Base-by-base conservation (phyloP, 2,113 vertebrate species). In the Amphiprion ocellaris region DNA sequence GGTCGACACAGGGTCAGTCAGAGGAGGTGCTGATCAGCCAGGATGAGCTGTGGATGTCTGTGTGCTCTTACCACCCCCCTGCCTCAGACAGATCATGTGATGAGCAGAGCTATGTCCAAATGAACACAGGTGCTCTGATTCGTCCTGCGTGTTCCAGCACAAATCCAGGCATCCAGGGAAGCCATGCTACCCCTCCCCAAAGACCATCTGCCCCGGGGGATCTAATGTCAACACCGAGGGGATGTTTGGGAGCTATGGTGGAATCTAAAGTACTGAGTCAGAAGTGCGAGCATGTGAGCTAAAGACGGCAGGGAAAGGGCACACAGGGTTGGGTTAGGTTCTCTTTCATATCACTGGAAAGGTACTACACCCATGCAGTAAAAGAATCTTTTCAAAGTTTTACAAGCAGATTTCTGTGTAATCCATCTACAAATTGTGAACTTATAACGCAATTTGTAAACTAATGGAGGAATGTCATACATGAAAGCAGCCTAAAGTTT, bases 121-220 rank as follows among this genome's bases (percentile, higher is more conserved):
- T 26, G 86, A 85, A 91, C 93, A 91, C 93, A 95, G 91, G 90
- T 92, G 91, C 90, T 92, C 79, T 88, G 91, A 93, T 94, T 94
- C 88, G 87, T 92, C 92, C 89, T 91, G 93, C 92, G 14, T 92
- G 92, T 91, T 90, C 79, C 77, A 87, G 89, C 85, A 89, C 86
- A 93, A 89, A 91, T 92, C 86, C 83, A 81, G 85, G 89, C 77
- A 92, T 92, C 88, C 82, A 79, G 79, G 87, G 84, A 92, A 86
- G 33, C 89, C 49, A 71, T 24, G 39, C 74, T 69, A 73, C 74
- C 75, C 73, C 87, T 84, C 87, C 84, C 88, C 37, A 67, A 87
- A 81, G 86, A 87, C 85, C 92, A 90, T 89, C 88, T 92, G 89
- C 91, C 90, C 87, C 21, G 12, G 74, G 89, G 88, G 90, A 89